Percentiles rank a stretch among this genome's conserved stretches.
Conservation (phyloP, 2,113 vertebrate genomes). For the cattle (Bos taurus) region ARS-UCD2.0 NC_037344.1:584001-584500, state of each 20-base stretch:
- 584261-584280: background rate
- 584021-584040: background rate
- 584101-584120: background rate
- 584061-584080: background rate
- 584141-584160: background rate
- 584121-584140: background rate
- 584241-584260: background rate
- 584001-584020: background rate
- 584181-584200: background rate
- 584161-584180: background rate
- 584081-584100: background rate
- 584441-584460: too few species aligned
- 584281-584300: constrained; percentile 18
- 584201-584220: background rate
- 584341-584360: too few species aligned
- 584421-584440: too few species aligned
- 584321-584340: background rate
- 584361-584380: too few species aligned
- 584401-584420: too few species aligned
- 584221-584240: background rate
- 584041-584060: background rate
- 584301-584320: background rate
- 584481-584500: too few species aligned
- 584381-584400: too few species aligned
- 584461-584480: too few species aligned